Conservation (phyloP, 2,113 vertebrate genomes). For the Datnioides undecimradiatus region DNA sequence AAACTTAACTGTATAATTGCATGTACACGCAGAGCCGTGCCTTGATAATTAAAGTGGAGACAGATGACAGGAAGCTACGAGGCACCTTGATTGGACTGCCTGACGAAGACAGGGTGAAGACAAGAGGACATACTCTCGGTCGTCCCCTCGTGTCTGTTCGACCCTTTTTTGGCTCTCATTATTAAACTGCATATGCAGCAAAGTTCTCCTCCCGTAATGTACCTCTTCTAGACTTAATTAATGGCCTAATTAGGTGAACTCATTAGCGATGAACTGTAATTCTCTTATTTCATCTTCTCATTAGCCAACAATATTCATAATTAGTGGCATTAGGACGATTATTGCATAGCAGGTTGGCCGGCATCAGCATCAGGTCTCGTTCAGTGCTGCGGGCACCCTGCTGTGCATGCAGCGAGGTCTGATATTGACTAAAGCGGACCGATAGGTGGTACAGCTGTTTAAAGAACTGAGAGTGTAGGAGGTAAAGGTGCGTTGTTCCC, state of each 20-base stretch:
- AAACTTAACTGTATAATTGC: constrained; percentile 54
- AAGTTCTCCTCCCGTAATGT: constrained; percentile 42
- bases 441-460: constrained; percentile 34
- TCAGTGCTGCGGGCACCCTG: constrained; percentile 37
- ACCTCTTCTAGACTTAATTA: constrained; percentile 75
- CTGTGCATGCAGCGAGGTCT: constrained; percentile 33
- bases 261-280: constrained; percentile 75
- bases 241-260: constrained; percentile 76
- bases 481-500: background rate
- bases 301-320: constrained; percentile 79
- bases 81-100: constrained; percentile 2
- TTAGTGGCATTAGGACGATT: constrained; percentile 72
- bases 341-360: constrained; percentile 53
- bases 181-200: constrained; percentile 59
- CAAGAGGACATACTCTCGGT: background rate
- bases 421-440: constrained; percentile 35
- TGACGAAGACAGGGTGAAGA: constrained; percentile 20
- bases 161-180: constrained; percentile 39
- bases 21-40: constrained; percentile 22
- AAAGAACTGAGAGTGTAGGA: background rate
- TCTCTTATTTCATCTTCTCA: constrained; percentile 77
- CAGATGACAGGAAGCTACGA: constrained; percentile 7
- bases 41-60: constrained; percentile 40
- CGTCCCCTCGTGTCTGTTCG: background rate
- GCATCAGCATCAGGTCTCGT: constrained; percentile 10